Percentiles rank a stretch among this genome's conserved stretches.
These are phyloP conservation scores for Drosophila virilis DNA, from an alignment of 1,140 invertebrate species.

Conservation along the genomic window DNA sequence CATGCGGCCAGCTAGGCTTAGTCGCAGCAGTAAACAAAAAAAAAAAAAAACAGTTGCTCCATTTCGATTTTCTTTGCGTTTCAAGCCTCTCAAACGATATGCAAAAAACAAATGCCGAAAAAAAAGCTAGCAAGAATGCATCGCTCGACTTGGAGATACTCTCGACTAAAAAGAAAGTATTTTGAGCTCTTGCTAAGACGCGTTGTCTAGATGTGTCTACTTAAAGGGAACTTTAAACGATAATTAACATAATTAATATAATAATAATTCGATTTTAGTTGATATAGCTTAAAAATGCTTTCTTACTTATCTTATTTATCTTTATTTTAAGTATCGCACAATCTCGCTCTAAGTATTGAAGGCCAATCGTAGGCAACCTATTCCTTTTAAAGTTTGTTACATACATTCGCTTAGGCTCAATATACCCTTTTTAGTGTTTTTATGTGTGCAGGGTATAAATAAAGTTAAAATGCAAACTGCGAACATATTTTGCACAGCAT, in stretches of 20 bases:
- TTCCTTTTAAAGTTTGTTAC: no score
- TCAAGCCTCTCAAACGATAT: slow-evolving; percentile 63
- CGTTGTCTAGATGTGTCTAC: no score
- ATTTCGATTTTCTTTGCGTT: slow-evolving; percentile 60
- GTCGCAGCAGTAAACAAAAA: not conserved
- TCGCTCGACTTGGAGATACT: slow-evolving; percentile 17
- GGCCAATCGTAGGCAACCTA: no score
- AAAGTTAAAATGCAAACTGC: slow-evolving; percentile 36
- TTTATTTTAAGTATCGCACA: no score
- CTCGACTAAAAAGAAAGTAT: not conserved
- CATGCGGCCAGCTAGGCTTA: not conserved
- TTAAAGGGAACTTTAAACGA: no score
- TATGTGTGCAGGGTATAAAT: not conserved
- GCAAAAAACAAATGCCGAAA: slow-evolving; percentile 49
- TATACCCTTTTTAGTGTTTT: not conserved
- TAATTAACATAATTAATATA: no score
- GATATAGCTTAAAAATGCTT: no score
- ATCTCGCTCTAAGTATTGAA: no score
- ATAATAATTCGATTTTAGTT: no score
- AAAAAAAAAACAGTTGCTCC: slow-evolving; percentile 57
- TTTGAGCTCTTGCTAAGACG: no score
- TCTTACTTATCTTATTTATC: no score
- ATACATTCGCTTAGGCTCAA: no score
- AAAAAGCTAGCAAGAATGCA: not conserved
- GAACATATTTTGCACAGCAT: slow-evolving; percentile 72